Evolutionary conservation across 2,888 invertebrate species (phyloP), one percentile per base, ranked within the genome.

Genomic region (Erannis defoliaria): DNA sequence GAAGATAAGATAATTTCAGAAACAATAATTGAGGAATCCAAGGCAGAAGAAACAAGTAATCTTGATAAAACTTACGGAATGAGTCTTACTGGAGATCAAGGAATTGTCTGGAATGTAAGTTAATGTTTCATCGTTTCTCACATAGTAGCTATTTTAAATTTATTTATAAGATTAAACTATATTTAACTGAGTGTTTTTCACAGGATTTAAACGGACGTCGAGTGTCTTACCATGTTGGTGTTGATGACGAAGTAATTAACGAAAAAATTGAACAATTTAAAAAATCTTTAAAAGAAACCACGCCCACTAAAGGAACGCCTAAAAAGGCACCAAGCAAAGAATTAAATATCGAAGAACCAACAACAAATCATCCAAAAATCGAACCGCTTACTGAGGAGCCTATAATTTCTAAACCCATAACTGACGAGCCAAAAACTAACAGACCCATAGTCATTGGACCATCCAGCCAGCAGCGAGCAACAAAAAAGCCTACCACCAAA

Each of bases 101-200:
- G 56, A 33, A 49, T 21, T 3, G 45, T 55, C n/a, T 55, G 45
- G 55, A 46, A 48, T n/a, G 55, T 55, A 55, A 55, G 55, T 40
- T 6, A 33, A 5, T 9, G 16, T 46, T 26, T 8, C 0, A 46
- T 29, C 0, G 5, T 45, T 16, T 43, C 5, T 42, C 2, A 21
- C 1, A 31, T 10, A 31, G 5, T 29, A 5, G 1, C 5, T 33
- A 12, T n/a, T 14, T 35, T 35, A 5, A 35, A n/a, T 12, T n/a
- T 9, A 35, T 12, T n/a, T 12, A n/a, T n/a, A n/a, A n/a, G n/a
- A 33, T 33, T 37, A 1, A 16, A 37, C 8, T 16, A 0, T 12
- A 21, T 42, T 21, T 3, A 12, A 42, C 21, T 21, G 5, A 5
- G 9, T 9, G 3, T 14, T 43, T 9, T 26, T 21, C 48, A 8